Percentiles rank a stretch among this genome's conserved stretches.
phyloP scores from a whole-genome alignment of 2,888 invertebrate species.

The Pristionchus fissidentatus region DNA sequence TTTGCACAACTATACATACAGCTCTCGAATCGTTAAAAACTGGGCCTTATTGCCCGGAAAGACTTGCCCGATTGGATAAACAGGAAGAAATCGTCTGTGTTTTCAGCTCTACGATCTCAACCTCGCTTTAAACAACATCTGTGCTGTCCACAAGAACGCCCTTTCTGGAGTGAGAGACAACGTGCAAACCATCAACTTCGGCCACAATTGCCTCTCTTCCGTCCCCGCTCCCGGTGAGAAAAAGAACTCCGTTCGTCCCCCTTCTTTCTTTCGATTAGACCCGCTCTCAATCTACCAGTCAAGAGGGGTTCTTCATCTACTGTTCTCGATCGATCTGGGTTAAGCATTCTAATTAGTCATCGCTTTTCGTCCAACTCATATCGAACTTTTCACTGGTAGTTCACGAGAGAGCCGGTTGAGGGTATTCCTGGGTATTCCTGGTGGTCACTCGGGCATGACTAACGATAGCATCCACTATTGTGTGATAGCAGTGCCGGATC shows the following conservation, averaged over 20 bases:
- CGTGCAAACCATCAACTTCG: constrained; percentile 74
- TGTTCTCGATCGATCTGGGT: constrained; percentile 12
- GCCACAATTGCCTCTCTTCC: constrained; percentile 68
- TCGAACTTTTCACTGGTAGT: neutral
- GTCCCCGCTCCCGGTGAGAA: constrained; percentile 71
- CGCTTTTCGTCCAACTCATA: neutral
- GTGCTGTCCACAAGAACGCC: constrained; percentile 67
- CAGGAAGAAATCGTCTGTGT: neutral
- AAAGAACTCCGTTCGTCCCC: neutral
- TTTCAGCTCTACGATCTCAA: constrained; percentile 74
- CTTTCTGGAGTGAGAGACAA: constrained; percentile 73
- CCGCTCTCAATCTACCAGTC: neutral
- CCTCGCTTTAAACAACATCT: constrained; percentile 73
- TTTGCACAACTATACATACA: neutral
- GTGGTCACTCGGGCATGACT: neutral
- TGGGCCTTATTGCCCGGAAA: neutral
- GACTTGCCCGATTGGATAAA: neutral
- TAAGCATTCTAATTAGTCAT: constrained; percentile 18
- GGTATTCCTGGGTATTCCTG: neutral
- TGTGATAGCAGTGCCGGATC: constrained; percentile 26
- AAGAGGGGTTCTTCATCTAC: neutral
- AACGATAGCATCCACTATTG: constrained; percentile 17
- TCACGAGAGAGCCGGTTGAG: neutral
- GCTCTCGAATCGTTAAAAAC: neutral
- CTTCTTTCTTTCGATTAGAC: neutral